phyloP scores from a whole-genome alignment of 2,797 vertebrate species.

The Pelobates cultripes region DNA sequence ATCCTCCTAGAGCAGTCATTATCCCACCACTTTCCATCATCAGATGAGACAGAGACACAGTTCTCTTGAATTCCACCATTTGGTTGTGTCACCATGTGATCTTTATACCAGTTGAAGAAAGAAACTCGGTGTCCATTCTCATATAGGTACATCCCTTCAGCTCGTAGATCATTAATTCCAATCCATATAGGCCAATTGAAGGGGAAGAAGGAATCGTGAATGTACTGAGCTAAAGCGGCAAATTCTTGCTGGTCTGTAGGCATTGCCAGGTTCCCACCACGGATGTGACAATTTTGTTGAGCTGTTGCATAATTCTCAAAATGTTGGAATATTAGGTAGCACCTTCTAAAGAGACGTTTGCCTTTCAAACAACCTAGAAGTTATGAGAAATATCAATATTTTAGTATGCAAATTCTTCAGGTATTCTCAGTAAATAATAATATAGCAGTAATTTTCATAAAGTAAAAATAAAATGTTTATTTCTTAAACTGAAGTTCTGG shows the following conservation, averaged over 20 bases:
- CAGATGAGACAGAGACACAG: slow-evolving; percentile 87
- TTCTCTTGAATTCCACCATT: slow-evolving; percentile 87
- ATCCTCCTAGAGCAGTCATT: slow-evolving; percentile 86
- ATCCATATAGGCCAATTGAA: slow-evolving; percentile 91
- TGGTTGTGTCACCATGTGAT: slow-evolving; percentile 86
- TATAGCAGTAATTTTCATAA: too few relatives aligned
- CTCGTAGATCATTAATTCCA: slow-evolving; percentile 84
- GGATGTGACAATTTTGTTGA: slow-evolving; percentile 76
- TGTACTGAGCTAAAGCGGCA: slow-evolving; percentile 78
- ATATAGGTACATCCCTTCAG: slow-evolving; percentile 86
- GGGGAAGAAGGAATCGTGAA: slow-evolving; percentile 77
- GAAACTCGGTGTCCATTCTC: slow-evolving; percentile 83
- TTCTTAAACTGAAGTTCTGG: too few relatives aligned
- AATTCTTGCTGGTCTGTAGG: slow-evolving; percentile 82
- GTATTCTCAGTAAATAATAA: too few relatives aligned
- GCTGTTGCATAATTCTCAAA: slow-evolving; percentile 78
- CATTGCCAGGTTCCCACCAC: slow-evolving; percentile 85
- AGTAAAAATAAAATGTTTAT: too few relatives aligned
- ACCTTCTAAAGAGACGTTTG: slow-evolving; percentile 79
- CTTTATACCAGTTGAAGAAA: slow-evolving; percentile 88
- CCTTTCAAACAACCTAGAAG: slow-evolving; percentile 84
- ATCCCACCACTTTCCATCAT: slow-evolving; percentile 94
- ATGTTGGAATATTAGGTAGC: slow-evolving; percentile 82
- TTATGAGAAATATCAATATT: neutral
- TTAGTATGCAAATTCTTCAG: neutral